Percentiles rank a stretch among this genome's conserved stretches.
phyloP scores from a whole-genome alignment of 2,113 vertebrate genomes.

The Chloebia gouldiae region DNA sequence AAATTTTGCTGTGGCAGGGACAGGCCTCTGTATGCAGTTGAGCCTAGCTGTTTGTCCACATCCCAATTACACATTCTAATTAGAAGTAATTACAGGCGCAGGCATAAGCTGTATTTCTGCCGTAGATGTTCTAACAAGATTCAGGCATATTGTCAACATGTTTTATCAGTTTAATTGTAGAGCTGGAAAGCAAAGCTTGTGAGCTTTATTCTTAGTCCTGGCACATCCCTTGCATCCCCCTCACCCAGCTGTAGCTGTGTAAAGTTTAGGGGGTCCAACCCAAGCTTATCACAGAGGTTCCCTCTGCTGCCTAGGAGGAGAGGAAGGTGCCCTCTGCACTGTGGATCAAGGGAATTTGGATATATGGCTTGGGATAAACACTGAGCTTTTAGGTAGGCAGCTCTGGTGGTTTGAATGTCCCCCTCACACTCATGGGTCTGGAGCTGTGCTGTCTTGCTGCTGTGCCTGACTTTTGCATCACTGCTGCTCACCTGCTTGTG shows the following conservation, averaged over 20 bases:
- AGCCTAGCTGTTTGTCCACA: background rate
- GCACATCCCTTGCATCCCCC: background rate
- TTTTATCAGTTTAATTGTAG: slow-evolving; percentile 29
- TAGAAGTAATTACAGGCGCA: background rate
- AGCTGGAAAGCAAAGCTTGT: slow-evolving; percentile 8
- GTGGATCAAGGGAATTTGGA: background rate
- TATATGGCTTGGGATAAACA: background rate
- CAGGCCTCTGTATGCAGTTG: background rate
- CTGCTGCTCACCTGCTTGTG: background rate
- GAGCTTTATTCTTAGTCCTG: slow-evolving; percentile 15
- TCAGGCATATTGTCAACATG: slow-evolving; percentile 30
- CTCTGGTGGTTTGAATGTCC: background rate
- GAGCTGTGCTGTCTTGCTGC: background rate
- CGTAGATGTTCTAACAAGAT: slow-evolving; percentile 26
- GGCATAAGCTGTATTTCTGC: background rate
- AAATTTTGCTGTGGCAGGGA: background rate
- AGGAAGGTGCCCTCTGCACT: background rate
- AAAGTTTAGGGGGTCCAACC: background rate
- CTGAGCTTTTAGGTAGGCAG: background rate
- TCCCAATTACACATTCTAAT: slow-evolving; percentile 15
- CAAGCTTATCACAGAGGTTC: background rate
- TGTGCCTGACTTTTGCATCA: background rate
- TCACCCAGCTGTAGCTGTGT: background rate
- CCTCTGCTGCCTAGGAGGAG: background rate
- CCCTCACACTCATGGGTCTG: background rate